A percentile compares a stretch with the other conserved stretches of the same genome.
Conservation (phyloP, 2,888 invertebrate species). For the Plebejus anna region DNA sequence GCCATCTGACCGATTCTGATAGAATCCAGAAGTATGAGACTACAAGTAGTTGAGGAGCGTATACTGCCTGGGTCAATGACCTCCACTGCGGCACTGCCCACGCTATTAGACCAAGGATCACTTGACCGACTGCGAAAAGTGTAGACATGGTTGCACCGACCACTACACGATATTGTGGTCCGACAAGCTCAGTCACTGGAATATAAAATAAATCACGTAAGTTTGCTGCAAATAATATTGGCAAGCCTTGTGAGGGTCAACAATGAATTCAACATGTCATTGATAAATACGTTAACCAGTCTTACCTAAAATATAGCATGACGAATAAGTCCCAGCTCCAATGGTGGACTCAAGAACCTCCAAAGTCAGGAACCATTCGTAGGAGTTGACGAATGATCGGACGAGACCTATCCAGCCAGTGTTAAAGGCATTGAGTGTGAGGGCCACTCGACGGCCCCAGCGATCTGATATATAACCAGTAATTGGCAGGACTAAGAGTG, state of each 20-base stretch:
- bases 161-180: constrained; percentile 85
- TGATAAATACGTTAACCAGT: no score
- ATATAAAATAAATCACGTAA: neutral
- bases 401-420: constrained; percentile 83
- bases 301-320: constrained; percentile 85
- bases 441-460: constrained; percentile 83
- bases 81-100: constrained; percentile 86
- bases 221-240: neutral
- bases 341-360: constrained; percentile 86
- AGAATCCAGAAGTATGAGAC: constrained; percentile 85
- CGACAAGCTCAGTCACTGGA: constrained; percentile 88
- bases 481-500: constrained; percentile 84
- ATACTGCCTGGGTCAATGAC: constrained; percentile 82
- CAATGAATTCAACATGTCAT: neutral
- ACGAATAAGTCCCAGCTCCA: constrained; percentile 85
- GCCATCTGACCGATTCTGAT: constrained; percentile 89
- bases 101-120: constrained; percentile 84
- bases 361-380: constrained; percentile 83
- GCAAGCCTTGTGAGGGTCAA: no score
- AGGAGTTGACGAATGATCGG: constrained; percentile 84
- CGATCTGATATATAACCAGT: constrained; percentile 87
- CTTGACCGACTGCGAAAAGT: constrained; percentile 87
- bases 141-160: constrained; percentile 86
- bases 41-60: constrained; percentile 85
- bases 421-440: constrained; percentile 81